A percentile compares a stretch with the other conserved stretches of the same genome.
These are phyloP conservation scores for Poeciliopsis retropinna DNA, from an alignment of 2,113 vertebrate species.

Conservation along the genomic window DNA sequence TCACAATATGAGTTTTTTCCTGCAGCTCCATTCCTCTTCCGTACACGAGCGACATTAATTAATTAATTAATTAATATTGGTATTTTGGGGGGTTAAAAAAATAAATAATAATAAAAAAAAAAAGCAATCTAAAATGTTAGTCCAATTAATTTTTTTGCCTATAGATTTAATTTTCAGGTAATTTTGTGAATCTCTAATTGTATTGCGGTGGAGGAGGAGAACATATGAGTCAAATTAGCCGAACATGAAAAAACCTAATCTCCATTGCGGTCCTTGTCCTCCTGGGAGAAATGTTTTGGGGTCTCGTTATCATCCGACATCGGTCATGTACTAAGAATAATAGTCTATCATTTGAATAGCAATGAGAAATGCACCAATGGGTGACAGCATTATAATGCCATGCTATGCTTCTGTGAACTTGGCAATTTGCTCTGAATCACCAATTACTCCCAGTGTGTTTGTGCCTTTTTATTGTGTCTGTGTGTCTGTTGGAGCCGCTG, in stretches of 20 bases:
- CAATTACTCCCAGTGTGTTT: conserved; percentile 29
- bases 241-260: conserved; percentile 9
- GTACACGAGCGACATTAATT: neutral
- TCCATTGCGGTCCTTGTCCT: conserved; percentile 28
- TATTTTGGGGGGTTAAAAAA: neutral
- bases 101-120: neutral
- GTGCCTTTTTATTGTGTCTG: neutral
- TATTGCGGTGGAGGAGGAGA: neutral
- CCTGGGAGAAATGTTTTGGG: conserved; percentile 3
- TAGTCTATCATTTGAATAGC: conserved; percentile 34
- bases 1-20: too few relatives aligned
- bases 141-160: neutral
- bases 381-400: conserved; percentile 27
- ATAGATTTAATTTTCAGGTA: neutral
- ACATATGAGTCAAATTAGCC: conserved; percentile 10
- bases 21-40: too few relatives aligned
- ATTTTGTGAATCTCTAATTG: neutral
- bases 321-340: conserved; percentile 31
- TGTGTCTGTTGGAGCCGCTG: conserved; percentile 19
- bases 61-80: too few relatives aligned
- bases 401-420: conserved; percentile 33
- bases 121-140: neutral
- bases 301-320: conserved; percentile 2
- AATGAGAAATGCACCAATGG: conserved; percentile 41
- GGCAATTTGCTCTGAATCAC: conserved; percentile 46